These are phyloP conservation scores for Meloidogyne floridensis DNA, from an alignment of 1,140 invertebrate genomes.

Conservation along the genomic window DNA sequence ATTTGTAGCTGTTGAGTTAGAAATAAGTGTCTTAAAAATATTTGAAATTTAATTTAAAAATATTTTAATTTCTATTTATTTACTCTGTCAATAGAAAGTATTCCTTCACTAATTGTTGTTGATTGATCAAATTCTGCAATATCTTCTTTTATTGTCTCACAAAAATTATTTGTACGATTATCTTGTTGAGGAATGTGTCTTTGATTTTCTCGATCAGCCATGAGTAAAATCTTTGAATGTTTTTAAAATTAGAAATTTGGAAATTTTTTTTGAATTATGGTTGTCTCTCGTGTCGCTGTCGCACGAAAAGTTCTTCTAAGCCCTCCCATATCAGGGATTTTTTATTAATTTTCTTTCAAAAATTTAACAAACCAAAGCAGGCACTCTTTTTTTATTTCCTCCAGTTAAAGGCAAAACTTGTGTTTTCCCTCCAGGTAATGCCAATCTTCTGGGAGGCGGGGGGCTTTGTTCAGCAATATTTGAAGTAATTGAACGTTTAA, in stretches of 20 bases:
- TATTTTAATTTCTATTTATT: too few relatives aligned
- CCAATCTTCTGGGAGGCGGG: neutral
- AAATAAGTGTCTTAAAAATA: neutral
- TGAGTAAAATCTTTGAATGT: neutral
- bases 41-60: neutral
- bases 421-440: constrained; percentile 8
- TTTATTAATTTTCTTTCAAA: constrained; percentile 7
- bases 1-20: neutral
- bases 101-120: constrained; percentile 9
- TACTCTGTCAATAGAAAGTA: constrained; percentile 27
- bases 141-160: constrained; percentile 25
- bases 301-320: too few relatives aligned
- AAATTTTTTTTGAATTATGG: too few relatives aligned
- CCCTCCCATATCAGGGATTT: neutral
- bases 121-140: neutral
- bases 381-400: constrained; percentile 11
- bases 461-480: neutral
- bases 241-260: too few relatives aligned
- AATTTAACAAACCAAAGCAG: neutral
- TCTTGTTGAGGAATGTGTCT: constrained; percentile 8
- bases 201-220: constrained; percentile 1
- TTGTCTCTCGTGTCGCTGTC: too few relatives aligned
- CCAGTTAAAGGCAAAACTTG: constrained; percentile 21
- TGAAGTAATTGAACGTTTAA: constrained; percentile 7
- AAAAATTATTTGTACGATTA: neutral